Evolutionary conservation across 2,113 vertebrate species (phyloP).

Genomic region (Vimba vimba): DNA sequence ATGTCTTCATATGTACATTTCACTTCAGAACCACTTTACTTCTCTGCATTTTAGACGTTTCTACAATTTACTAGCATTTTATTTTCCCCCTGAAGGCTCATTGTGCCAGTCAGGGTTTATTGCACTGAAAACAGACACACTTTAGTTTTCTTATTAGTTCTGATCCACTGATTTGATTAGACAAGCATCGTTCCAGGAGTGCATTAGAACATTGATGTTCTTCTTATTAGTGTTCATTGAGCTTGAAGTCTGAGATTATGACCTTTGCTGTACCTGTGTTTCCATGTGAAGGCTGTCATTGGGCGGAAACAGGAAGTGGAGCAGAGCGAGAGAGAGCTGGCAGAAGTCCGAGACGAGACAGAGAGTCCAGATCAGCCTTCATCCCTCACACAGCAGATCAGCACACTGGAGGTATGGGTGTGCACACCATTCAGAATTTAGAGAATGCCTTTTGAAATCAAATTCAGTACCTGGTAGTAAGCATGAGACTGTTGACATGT

Average conservation of each 20-base stretch:
- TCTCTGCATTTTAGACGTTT: not conserved
- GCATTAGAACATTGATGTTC: not conserved
- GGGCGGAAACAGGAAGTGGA: slow-evolving; percentile 71
- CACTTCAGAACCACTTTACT: not conserved
- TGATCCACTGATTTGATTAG: not conserved
- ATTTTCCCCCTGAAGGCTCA: not conserved
- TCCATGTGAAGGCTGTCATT: slow-evolving; percentile 69
- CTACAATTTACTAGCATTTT: not conserved
- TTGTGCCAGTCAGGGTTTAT: not conserved
- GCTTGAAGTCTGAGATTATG: not conserved
- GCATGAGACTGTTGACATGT: not conserved
- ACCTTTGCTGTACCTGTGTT: slow-evolving; percentile 21
- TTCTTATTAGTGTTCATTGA: not conserved
- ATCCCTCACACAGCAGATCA: slow-evolving; percentile 75
- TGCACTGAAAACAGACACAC: not conserved
- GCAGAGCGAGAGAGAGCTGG: slow-evolving; percentile 75
- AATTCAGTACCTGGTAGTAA: not conserved
- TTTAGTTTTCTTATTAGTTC: not conserved
- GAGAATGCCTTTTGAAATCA: not conserved
- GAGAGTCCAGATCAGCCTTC: slow-evolving; percentile 70
- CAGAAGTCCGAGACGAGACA: slow-evolving; percentile 74
- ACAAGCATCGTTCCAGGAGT: not conserved
- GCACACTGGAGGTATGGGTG: slow-evolving; percentile 50
- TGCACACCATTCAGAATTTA: not conserved
- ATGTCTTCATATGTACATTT: not conserved